Conservation (phyloP, 2,888 invertebrate species). For the Aphrophora alni region DNA sequence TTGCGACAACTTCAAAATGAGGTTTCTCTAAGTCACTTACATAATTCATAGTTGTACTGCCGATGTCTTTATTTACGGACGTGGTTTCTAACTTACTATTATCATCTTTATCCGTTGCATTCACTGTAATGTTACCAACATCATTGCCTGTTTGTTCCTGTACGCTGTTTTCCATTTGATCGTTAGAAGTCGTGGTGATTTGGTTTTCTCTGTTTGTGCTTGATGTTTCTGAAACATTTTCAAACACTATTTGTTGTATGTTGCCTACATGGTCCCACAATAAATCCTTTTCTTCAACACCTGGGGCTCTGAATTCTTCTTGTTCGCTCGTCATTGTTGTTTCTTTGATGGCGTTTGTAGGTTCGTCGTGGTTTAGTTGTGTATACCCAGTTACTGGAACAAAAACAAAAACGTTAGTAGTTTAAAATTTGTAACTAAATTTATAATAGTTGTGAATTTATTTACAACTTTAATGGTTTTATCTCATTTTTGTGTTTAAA, state of each 20-base stretch:
- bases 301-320: constrained; percentile 30
- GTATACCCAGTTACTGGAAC: constrained; percentile 46
- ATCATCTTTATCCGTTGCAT: neutral
- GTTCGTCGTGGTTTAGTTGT: constrained; percentile 49
- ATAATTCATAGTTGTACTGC: neutral
- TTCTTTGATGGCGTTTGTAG: constrained; percentile 44
- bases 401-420: neutral
- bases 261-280: constrained; percentile 38
- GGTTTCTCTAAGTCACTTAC: neutral
- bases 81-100: neutral
- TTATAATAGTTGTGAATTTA: no score
- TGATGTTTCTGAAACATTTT: constrained; percentile 4
- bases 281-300: constrained; percentile 35
- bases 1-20: neutral
- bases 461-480: no score
- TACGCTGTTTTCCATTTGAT: constrained; percentile 28
- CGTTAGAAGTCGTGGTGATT: constrained; percentile 34
- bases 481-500: no score
- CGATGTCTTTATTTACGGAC: neutral
- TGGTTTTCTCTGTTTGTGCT: neutral
- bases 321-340: constrained; percentile 36
- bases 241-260: constrained; percentile 22
- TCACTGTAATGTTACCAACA: neutral
- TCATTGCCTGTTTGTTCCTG: neutral
- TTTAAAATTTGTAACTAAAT: no score